phyloP scores from a whole-genome alignment of 2,888 invertebrate genomes.

The Epirrhoe tristata region DNA sequence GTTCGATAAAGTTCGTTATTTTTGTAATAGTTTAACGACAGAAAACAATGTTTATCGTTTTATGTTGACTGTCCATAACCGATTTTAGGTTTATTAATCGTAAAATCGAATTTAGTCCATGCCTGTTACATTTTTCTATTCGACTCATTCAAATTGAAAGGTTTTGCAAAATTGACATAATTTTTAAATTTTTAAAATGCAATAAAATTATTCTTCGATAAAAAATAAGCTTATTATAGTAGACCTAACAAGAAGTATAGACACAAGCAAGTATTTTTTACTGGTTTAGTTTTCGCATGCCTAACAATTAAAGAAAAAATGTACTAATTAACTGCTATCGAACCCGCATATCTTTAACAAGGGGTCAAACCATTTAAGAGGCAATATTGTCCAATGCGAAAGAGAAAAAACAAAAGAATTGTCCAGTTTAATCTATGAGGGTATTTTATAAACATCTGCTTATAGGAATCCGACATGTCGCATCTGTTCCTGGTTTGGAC shows the following conservation, averaged over 20 bases:
- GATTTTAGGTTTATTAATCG: constrained; percentile 38
- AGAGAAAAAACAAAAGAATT: constrained; percentile 77
- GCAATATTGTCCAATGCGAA: constrained; percentile 72
- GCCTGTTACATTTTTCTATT: neutral
- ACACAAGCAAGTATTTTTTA: neutral
- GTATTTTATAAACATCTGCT: constrained; percentile 83
- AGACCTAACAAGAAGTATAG: neutral
- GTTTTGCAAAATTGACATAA: neutral
- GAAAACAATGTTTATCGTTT: constrained; percentile 46
- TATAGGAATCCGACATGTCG: constrained; percentile 81
- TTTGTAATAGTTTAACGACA: constrained; percentile 42
- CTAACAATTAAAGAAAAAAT: constrained; percentile 57
- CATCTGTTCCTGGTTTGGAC: constrained; percentile 76
- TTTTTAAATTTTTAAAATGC: too few species aligned
- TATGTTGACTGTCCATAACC: constrained; percentile 40
- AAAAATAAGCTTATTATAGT: neutral
- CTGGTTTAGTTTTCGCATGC: constrained; percentile 37
- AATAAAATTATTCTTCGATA: too few species aligned
- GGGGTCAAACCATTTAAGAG: constrained; percentile 76
- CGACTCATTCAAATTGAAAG: neutral
- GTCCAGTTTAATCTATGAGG: constrained; percentile 79
- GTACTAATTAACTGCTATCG: constrained; percentile 67
- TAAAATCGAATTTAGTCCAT: constrained; percentile 14
- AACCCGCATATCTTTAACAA: constrained; percentile 73
- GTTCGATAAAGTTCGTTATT: constrained; percentile 55